Conservation (phyloP, 1,140 invertebrate species). For the Achroia grisella region DNA sequence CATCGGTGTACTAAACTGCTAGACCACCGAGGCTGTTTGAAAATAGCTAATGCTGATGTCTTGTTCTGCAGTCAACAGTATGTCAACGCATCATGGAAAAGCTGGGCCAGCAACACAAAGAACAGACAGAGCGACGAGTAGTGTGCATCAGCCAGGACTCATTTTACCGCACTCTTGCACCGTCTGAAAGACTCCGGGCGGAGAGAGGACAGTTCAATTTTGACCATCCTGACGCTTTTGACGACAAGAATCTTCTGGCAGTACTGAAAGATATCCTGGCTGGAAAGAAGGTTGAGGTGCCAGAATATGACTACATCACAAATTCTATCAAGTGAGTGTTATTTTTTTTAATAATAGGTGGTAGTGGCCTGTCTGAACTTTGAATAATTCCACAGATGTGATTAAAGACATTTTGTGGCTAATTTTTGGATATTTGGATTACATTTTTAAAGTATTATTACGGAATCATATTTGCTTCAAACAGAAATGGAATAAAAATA, state of each 20-base stretch:
- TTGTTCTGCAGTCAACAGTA: constrained; percentile 87
- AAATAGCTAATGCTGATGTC: neutral
- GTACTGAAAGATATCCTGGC: constrained; percentile 87
- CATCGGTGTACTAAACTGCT: no score
- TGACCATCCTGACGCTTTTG: constrained; percentile 97
- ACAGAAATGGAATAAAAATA: no score
- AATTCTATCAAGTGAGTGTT: constrained; percentile 53
- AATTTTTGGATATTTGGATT: constrained; percentile 4
- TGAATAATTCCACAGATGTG: no score
- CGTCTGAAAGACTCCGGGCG: constrained; percentile 88
- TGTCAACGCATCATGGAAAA: constrained; percentile 97
- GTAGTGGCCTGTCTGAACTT: neutral
- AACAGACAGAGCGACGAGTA: constrained; percentile 91
- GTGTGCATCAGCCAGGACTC: constrained; percentile 96
- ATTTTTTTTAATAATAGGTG: neutral
- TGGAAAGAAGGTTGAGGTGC: constrained; percentile 90
- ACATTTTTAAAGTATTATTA: no score
- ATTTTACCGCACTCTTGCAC: constrained; percentile 92
- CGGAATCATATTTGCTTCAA: no score
- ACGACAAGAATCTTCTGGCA: constrained; percentile 87
- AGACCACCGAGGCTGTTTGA: no score
- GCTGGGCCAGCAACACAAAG: constrained; percentile 91
- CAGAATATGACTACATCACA: constrained; percentile 91
- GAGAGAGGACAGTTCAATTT: constrained; percentile 96
- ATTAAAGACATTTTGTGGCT: neutral